These are phyloP conservation scores for Digitonthophagus gazella DNA, from an alignment of 2,888 invertebrate species.

Conservation along the genomic window DNA sequence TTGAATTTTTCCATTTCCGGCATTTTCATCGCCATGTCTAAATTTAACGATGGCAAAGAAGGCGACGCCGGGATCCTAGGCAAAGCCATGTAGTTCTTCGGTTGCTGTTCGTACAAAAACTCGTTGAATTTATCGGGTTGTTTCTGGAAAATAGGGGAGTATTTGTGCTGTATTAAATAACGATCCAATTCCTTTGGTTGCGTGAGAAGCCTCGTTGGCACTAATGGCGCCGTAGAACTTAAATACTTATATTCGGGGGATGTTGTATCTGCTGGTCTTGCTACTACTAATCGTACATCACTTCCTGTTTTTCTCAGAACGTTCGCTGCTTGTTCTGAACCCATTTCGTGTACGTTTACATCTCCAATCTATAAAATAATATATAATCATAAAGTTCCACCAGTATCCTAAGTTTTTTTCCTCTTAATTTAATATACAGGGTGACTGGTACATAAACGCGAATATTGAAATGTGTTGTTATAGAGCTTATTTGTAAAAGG, in stretches of 20 bases:
- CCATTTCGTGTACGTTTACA: conserved; percentile 89
- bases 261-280: conserved; percentile 80
- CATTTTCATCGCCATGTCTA: conserved; percentile 61
- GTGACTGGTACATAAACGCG: too few relatives aligned
- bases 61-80: conserved; percentile 50
- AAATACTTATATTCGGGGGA: conserved; percentile 58
- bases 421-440: too few relatives aligned
- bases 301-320: conserved; percentile 94
- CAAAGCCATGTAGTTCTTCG: conserved; percentile 40
- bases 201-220: conserved; percentile 72
- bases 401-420: not conserved
- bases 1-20: conserved; percentile 94
- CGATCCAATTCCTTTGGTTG: conserved; percentile 86
- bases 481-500: too few relatives aligned
- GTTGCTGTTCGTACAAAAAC: conserved; percentile 31
- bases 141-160: conserved; percentile 65
- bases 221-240: conserved; percentile 60
- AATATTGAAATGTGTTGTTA: too few relatives aligned
- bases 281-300: conserved; percentile 91
- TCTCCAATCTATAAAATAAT: conserved; percentile 48
- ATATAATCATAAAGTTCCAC: not conserved
- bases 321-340: conserved; percentile 95
- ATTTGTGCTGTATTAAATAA: conserved; percentile 80
- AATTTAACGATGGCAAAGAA: conserved; percentile 52
- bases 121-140: conserved; percentile 34